Percentiles rank a stretch among this genome's conserved stretches.
phyloP scores from a whole-genome alignment of 2,113 vertebrate genomes.

The Periophthalmodon schlosseri region DNA sequence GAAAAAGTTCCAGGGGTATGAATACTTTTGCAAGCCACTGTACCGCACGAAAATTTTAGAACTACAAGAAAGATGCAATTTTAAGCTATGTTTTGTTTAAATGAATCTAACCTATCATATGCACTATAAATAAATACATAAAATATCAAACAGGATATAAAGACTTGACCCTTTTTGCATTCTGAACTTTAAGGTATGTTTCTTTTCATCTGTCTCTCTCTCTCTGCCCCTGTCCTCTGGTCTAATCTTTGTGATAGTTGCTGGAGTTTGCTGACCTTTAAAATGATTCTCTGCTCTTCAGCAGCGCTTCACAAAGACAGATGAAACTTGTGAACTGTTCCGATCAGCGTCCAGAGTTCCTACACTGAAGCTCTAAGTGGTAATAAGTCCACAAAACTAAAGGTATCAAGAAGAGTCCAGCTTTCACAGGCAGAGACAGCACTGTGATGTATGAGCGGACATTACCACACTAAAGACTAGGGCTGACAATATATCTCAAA shows the following conservation, averaged over 20 bases:
- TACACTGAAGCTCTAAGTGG: conserved; percentile 27
- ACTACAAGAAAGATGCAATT: too few species aligned
- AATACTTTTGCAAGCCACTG: too few species aligned
- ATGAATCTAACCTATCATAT: too few species aligned
- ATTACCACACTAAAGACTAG: not conserved
- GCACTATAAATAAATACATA: too few species aligned
- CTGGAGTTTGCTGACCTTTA: conserved; percentile 41
- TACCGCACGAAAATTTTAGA: too few species aligned
- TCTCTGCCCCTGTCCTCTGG: not conserved
- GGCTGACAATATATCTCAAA: too few species aligned
- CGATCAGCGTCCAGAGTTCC: conserved; percentile 8
- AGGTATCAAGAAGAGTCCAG: conserved; percentile 4
- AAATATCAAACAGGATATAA: too few species aligned
- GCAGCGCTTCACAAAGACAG: conserved; percentile 28
- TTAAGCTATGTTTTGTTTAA: too few species aligned
- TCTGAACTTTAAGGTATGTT: too few species aligned
- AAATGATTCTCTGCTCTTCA: conserved; percentile 29
- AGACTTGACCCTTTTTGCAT: too few species aligned
- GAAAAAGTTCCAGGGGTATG: too few species aligned
- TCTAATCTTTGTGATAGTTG: not conserved
- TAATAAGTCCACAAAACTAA: conserved; percentile 22
- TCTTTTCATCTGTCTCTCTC: too few species aligned
- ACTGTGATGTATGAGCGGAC: conserved; percentile 18
- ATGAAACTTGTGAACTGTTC: conserved; percentile 23
- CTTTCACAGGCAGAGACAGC: not conserved